Evolutionary conservation across 2,113 vertebrate genomes (phyloP).

Genomic region (Silurus meridionalis): DNA sequence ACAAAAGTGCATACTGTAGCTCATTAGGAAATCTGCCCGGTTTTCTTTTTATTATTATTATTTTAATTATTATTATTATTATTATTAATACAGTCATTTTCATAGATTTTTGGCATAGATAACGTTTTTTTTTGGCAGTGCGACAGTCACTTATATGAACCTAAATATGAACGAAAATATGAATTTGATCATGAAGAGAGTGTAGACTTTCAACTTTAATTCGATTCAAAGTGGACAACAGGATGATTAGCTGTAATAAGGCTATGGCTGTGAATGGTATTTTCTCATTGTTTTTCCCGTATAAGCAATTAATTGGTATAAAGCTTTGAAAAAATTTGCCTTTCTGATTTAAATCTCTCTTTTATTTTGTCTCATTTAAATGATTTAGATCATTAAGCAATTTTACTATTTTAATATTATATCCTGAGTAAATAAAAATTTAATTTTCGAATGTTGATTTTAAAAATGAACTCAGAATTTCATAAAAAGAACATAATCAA

Average conservation of each 20-base stretch:
- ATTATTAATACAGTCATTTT: conserved; percentile 6
- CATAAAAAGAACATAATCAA: too few species aligned
- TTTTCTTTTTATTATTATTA: conserved; percentile 34
- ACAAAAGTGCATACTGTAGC: conserved; percentile 35
- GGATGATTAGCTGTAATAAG: not conserved
- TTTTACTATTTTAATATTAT: too few species aligned
- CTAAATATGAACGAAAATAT: not conserved
- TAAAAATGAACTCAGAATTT: too few species aligned
- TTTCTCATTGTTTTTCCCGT: not conserved
- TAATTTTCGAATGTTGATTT: too few species aligned
- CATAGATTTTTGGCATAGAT: not conserved
- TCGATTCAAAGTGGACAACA: not conserved
- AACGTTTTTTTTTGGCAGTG: not conserved
- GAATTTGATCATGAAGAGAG: not conserved
- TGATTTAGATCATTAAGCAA: too few species aligned
- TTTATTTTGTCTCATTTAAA: too few species aligned
- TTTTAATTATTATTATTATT: not conserved
- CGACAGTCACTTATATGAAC: too few species aligned
- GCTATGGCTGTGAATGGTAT: not conserved
- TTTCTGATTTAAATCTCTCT: too few species aligned
- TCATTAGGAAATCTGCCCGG: conserved; percentile 50
- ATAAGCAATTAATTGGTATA: not conserved
- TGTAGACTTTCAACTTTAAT: not conserved
- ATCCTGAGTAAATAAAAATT: too few species aligned
- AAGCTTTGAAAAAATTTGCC: too few species aligned